Percentiles rank a stretch among this genome's conserved stretches.
Conservation (phyloP, 92 coral and sea anemone genomes). For the Epizoanthus fatuus region DNA sequence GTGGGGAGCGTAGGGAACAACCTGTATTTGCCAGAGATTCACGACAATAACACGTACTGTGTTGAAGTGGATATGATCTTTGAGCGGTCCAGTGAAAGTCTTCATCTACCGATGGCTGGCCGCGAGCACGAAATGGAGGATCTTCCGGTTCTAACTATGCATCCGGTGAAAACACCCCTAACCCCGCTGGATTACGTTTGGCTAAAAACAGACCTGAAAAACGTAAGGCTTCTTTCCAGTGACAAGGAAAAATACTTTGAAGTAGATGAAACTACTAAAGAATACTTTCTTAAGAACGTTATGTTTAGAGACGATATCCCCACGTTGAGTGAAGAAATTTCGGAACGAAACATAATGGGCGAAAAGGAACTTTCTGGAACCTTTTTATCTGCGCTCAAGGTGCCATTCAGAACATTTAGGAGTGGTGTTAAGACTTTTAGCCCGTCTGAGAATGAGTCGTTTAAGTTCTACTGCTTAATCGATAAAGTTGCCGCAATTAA, state of each 20-base stretch:
- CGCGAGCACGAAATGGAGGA: constrained; percentile 27
- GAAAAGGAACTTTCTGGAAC: constrained; percentile 49
- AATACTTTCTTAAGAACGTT: constrained; percentile 53
- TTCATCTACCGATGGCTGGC: constrained; percentile 36
- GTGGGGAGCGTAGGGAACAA: constrained; percentile 62
- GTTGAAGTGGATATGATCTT: constrained; percentile 65
- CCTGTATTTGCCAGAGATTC: constrained; percentile 57
- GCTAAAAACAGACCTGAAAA: constrained; percentile 46
- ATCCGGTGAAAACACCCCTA: constrained; percentile 48
- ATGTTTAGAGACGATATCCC: constrained; percentile 56
- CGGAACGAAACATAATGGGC: constrained; percentile 47
- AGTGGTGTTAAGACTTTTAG: constrained; percentile 22
- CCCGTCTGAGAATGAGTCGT: constrained; percentile 21
- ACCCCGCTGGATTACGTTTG: constrained; percentile 20
- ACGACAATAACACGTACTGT: constrained; percentile 49
- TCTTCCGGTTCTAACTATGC: constrained; percentile 28
- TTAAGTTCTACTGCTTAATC: constrained; percentile 53
- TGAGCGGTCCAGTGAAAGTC: constrained; percentile 48
- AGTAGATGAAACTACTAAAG: constrained; percentile 47
- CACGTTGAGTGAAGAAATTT: constrained; percentile 36
- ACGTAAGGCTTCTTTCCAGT: not conserved
- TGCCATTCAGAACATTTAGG: constrained; percentile 56
- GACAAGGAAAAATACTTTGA: constrained; percentile 44
- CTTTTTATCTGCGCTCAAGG: constrained; percentile 13
- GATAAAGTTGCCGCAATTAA: constrained; percentile 66